Evolutionary conservation across 2,888 invertebrate species (phyloP).

Genomic region (Drosophila nr. perissopoda): DNA sequence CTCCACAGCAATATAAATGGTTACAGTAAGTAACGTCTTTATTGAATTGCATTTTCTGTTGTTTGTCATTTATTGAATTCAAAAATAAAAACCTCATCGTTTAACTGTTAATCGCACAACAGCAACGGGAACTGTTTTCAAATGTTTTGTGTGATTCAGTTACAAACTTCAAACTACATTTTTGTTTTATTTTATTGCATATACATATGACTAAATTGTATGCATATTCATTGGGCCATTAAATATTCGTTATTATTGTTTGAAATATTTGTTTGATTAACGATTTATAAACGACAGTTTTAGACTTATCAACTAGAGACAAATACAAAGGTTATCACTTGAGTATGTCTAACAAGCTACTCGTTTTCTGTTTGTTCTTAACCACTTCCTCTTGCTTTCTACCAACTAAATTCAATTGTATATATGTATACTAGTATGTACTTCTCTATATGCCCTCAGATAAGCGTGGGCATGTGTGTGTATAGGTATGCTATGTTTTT

Average conservation of each 20-base stretch:
- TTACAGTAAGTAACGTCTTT: slow-evolving; percentile 71
- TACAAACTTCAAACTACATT: slow-evolving; percentile 39
- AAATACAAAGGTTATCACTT: slow-evolving; percentile 80
- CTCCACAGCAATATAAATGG: background rate
- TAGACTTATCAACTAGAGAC: slow-evolving; percentile 71
- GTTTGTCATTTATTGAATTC: slow-evolving; percentile 44
- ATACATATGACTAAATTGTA: slow-evolving; percentile 40
- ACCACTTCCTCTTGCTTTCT: slow-evolving; percentile 32
- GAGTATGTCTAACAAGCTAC: slow-evolving; percentile 78
- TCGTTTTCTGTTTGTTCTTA: slow-evolving; percentile 46
- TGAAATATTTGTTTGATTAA: slow-evolving; percentile 65
- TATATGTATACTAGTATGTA: slow-evolving; percentile 33
- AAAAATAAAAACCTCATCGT: slow-evolving; percentile 18
- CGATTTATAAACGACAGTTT: slow-evolving; percentile 72
- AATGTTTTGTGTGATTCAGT: slow-evolving; percentile 9
- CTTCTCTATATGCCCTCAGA: slow-evolving; percentile 4
- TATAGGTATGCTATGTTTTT: slow-evolving; percentile 32
- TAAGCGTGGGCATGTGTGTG: slow-evolving; percentile 31
- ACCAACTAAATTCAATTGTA: slow-evolving; percentile 64
- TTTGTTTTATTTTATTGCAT: slow-evolving; percentile 22
- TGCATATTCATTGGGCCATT: slow-evolving; percentile 58
- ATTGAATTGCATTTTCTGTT: slow-evolving; percentile 49
- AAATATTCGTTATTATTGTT: slow-evolving; percentile 64
- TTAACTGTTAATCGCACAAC: slow-evolving; percentile 19
- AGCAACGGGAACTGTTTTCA: slow-evolving; percentile 30